Evolutionary conservation across 2,113 vertebrate species (phyloP).

Genomic region (Alouatta palliata): DNA sequence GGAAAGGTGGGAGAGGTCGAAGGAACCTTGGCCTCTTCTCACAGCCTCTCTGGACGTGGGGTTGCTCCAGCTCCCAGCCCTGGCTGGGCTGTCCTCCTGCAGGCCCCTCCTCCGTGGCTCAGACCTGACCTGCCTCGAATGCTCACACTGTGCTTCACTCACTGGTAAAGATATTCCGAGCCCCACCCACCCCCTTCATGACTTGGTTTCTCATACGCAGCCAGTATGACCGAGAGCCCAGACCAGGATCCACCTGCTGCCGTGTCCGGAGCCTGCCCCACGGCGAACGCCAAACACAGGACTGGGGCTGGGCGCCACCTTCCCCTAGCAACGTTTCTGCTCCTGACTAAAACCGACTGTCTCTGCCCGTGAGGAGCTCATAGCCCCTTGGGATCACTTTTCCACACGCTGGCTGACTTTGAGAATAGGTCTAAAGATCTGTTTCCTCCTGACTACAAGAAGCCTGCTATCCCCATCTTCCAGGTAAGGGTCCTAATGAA

Average conservation of each 20-base stretch:
- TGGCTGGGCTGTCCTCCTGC: background rate
- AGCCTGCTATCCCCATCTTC: background rate
- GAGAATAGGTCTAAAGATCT: background rate
- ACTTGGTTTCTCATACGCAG: background rate
- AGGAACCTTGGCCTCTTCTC: too few species aligned
- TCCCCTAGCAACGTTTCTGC: rapidly evolving
- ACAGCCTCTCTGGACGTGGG: rapidly evolving
- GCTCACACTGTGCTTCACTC: too few species aligned
- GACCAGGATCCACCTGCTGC: too few species aligned
- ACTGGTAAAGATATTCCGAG: background rate
- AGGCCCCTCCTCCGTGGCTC: background rate
- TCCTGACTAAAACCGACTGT: rapidly evolving
- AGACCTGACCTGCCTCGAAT: background rate
- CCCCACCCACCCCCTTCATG: background rate
- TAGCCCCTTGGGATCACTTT: background rate
- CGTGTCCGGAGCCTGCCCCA: rapidly evolving
- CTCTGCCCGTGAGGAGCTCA: background rate
- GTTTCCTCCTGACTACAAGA: background rate
- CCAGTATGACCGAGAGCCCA: rapidly evolving
- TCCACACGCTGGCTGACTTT: background rate
- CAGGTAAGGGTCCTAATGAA: background rate
- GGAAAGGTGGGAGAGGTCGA: too few species aligned
- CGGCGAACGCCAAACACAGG: rapidly evolving
- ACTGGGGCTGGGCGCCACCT: background rate
- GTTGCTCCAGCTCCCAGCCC: background rate